Evolutionary conservation across 1,140 invertebrate species (phyloP).

Genomic region (Aphidius gifuensis): DNA sequence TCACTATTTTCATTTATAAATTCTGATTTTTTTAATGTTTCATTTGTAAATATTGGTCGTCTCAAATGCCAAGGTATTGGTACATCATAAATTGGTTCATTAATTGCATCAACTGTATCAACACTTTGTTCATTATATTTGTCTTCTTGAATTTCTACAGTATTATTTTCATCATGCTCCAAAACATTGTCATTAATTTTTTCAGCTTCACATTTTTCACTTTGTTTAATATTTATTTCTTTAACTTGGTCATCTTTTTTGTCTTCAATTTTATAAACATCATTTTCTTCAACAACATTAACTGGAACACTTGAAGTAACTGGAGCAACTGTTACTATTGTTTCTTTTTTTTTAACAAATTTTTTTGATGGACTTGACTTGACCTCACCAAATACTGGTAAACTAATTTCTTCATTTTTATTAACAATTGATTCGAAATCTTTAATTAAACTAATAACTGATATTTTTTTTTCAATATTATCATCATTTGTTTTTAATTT

Average conservation of each 20-base stretch:
- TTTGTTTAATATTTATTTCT: conserved; percentile 9
- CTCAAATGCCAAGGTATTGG: conserved; percentile 23
- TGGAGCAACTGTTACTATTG: too few relatives aligned
- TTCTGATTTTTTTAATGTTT: conserved; percentile 16
- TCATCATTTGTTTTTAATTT: conserved; percentile 23
- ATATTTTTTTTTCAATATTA: too few relatives aligned
- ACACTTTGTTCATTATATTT: conserved; percentile 16
- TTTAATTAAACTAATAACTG: background rate
- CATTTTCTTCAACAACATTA: too few relatives aligned
- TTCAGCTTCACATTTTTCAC: conserved; percentile 1
- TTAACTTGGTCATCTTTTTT: background rate
- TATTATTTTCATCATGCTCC: too few relatives aligned
- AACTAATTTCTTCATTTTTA: background rate
- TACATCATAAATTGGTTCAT: conserved; percentile 41
- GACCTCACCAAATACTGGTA: background rate
- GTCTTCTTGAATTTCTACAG: background rate
- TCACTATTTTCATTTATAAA: conserved; percentile 25
- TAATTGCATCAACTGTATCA: conserved; percentile 20
- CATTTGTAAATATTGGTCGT: background rate
- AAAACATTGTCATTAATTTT: background rate
- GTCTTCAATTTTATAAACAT: background rate
- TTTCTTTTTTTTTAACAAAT: too few relatives aligned
- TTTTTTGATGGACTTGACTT: conserved; percentile 4
- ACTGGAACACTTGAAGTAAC: too few relatives aligned
- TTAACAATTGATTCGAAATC: background rate